Evolutionary conservation across 2,888 invertebrate genomes (phyloP).

Genomic region (Melanostoma mellinum): DNA sequence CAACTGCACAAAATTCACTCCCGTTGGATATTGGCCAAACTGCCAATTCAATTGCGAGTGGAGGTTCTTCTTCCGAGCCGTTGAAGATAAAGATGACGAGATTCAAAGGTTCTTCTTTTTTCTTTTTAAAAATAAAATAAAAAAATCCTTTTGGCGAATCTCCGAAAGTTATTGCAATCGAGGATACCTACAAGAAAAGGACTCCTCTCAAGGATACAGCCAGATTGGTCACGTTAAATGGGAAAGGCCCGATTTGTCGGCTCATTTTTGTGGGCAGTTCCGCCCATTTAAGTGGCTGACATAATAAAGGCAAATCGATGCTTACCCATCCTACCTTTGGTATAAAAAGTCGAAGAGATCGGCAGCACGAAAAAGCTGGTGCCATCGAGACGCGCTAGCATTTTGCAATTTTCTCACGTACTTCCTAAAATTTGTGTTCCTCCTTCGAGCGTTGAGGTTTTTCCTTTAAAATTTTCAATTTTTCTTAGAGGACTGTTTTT

Average conservation of each 20-base stretch:
- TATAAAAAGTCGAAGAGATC: slow-evolving; percentile 10
- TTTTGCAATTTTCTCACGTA: slow-evolving; percentile 69
- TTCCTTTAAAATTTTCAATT: slow-evolving; percentile 48
- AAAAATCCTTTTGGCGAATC: slow-evolving; percentile 41
- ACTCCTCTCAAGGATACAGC: slow-evolving; percentile 51
- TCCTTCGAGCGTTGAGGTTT: slow-evolving; percentile 32
- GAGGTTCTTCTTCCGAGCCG: slow-evolving; percentile 26
- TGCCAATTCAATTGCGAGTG: slow-evolving; percentile 78
- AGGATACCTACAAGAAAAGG: background rate
- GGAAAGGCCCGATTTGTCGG: slow-evolving; percentile 69
- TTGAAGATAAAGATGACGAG: slow-evolving; percentile 63
- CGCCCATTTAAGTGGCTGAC: slow-evolving; percentile 59
- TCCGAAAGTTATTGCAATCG: slow-evolving; percentile 49
- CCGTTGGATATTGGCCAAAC: slow-evolving; percentile 80
- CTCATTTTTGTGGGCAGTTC: slow-evolving; percentile 66
- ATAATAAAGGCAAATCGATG: slow-evolving; percentile 62
- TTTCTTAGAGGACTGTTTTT: slow-evolving; percentile 45
- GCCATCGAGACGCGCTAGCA: slow-evolving; percentile 62
- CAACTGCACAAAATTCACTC: slow-evolving; percentile 69
- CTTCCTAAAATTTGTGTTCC: slow-evolving; percentile 56
- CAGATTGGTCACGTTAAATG: slow-evolving; percentile 46
- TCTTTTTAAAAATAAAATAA: slow-evolving; percentile 4
- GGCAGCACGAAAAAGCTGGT: slow-evolving; percentile 54
- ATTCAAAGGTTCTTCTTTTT: background rate
- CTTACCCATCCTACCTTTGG: background rate